Conservation (phyloP, 2,888 invertebrate species). For the Chirona hameri region DNA sequence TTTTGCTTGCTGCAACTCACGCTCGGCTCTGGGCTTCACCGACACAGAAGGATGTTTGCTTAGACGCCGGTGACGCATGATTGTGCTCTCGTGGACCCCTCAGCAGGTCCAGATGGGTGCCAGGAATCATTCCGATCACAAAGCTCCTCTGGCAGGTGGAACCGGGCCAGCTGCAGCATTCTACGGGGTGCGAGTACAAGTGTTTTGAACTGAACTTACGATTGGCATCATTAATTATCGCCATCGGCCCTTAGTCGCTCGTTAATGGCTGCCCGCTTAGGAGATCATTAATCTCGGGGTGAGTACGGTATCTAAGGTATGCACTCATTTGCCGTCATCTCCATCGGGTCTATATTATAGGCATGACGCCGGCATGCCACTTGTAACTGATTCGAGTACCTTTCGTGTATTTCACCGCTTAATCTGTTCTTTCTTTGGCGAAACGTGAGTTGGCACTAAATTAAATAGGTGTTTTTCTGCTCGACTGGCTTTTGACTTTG, state of each 20-base stretch:
- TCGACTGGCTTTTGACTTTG: too few relatives aligned
- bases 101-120: neutral
- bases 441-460: too few relatives aligned
- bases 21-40: neutral
- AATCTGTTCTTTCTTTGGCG: too few relatives aligned
- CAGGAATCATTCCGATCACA: neutral
- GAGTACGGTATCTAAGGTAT: too few relatives aligned
- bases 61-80: neutral
- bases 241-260: neutral
- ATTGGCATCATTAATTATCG: neutral
- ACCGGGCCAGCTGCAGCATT: neutral
- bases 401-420: too few relatives aligned
- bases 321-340: too few relatives aligned
- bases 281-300: neutral
- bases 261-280: neutral
- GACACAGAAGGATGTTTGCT: neutral
- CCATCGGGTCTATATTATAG: too few relatives aligned
- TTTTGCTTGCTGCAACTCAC: neutral
- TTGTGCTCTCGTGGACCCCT: neutral
- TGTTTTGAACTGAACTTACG: neutral
- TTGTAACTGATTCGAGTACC: too few relatives aligned
- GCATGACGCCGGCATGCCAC: too few relatives aligned
- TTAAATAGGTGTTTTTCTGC: too few relatives aligned
- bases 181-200: neutral
- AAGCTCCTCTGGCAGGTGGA: neutral